A percentile compares a stretch with the other conserved stretches of the same genome.
These are phyloP conservation scores for Nothocercus julius DNA, from an alignment of 2,113 vertebrate species.

Conservation along the genomic window DNA sequence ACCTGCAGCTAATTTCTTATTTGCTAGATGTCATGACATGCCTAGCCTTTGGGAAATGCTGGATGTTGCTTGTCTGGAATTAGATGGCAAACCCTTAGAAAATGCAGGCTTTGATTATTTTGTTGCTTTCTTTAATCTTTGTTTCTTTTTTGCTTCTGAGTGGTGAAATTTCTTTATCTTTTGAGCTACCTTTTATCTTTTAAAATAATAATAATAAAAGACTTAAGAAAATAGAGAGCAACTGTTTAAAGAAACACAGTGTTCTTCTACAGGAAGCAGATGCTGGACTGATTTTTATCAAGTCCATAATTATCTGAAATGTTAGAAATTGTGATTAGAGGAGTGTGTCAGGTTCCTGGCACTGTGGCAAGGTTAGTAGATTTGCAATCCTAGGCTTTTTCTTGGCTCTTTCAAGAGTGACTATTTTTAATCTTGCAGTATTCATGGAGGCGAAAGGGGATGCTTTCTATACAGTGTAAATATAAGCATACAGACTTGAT, in stretches of 20 bases:
- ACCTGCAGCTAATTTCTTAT: neutral
- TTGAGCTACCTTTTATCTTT: slow-evolving; percentile 19
- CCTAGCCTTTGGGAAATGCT: slow-evolving; percentile 18
- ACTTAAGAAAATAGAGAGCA: neutral
- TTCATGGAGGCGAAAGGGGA: neutral
- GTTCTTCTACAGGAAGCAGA: slow-evolving; percentile 61
- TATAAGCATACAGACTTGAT: neutral
- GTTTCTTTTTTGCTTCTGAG: neutral
- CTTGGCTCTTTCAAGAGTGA: neutral
- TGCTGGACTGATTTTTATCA: slow-evolving; percentile 31
- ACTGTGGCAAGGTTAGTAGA: neutral
- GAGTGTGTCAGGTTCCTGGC: neutral
- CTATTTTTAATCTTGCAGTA: neutral
- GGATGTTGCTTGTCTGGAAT: neutral
- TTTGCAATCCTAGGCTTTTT: neutral
- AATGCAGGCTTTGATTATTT: slow-evolving; percentile 8
- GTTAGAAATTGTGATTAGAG: neutral
- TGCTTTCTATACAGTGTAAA: neutral
- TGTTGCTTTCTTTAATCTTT: slow-evolving; percentile 54
- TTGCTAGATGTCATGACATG: neutral
- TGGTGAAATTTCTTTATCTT: slow-evolving; percentile 31
- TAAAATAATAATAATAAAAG: neutral
- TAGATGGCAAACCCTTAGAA: slow-evolving; percentile 2
- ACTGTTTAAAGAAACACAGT: slow-evolving; percentile 27
- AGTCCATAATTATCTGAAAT: slow-evolving; percentile 13